Conservation (phyloP, 2,113 vertebrate genomes). For the Zosterops lateralis region DNA sequence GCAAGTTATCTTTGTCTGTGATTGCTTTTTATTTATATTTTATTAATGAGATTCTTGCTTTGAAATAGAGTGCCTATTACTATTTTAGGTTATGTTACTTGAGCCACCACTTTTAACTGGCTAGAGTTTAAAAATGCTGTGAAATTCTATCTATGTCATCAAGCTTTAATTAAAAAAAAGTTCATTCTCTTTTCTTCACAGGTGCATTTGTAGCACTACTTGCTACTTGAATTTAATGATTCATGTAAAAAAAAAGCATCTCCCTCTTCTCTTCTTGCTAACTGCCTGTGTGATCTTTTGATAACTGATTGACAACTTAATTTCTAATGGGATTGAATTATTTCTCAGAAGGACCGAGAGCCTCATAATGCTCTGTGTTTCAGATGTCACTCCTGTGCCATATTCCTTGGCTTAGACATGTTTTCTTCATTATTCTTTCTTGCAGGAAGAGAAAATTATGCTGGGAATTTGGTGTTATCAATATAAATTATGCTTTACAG, state of each 20-base stretch:
- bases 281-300: not conserved
- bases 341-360: not conserved
- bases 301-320: not conserved
- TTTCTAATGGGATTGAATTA: not conserved
- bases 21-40: not conserved
- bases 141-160: not conserved
- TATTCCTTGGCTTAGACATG: not conserved
- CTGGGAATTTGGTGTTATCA: not conserved
- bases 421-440: not conserved
- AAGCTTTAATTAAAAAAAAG: not conserved
- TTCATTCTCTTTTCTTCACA: not conserved
- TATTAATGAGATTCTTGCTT: not conserved
- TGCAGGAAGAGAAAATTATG: not conserved
- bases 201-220: not conserved
- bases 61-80: not conserved
- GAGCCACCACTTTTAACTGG: not conserved
- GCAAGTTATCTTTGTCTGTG: not conserved
- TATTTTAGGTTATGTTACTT: not conserved
- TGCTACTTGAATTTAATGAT: not conserved
- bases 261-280: not conserved
- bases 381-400: not conserved
- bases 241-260: not conserved
- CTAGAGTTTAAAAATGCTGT: not conserved
- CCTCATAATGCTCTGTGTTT: not conserved
- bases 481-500: not conserved